These are phyloP conservation scores for Phalacrocorax aristotelis DNA, from an alignment of 2,113 vertebrate species.

Conservation along the genomic window DNA sequence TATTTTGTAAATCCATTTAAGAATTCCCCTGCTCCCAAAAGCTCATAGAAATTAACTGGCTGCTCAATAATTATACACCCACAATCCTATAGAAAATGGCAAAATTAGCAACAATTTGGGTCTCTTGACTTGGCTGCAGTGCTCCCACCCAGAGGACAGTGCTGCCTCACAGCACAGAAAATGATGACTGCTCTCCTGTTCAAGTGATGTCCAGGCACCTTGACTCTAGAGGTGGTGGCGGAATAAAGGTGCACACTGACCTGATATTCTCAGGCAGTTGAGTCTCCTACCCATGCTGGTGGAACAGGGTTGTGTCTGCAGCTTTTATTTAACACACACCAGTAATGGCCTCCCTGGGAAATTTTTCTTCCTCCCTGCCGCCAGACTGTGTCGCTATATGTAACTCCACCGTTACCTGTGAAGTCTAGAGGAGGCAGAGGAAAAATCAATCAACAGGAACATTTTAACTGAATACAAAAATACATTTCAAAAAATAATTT, in stretches of 20 bases:
- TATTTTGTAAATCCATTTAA: neutral
- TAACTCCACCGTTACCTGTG: neutral
- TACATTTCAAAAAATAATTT: neutral
- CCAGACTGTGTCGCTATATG: neutral
- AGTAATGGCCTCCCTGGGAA: neutral
- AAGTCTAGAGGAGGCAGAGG: neutral
- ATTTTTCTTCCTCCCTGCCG: neutral
- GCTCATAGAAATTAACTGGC: neutral
- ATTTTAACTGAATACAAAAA: neutral
- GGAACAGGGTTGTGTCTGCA: neutral
- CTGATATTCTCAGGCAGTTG: neutral
- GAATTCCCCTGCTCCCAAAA: neutral
- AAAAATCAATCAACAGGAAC: neutral
- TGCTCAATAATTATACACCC: neutral
- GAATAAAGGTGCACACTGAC: neutral
- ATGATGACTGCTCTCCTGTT: neutral
- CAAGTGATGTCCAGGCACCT: too few relatives aligned
- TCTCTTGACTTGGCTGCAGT: neutral
- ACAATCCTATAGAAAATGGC: neutral
- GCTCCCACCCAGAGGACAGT: neutral
- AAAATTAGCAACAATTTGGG: neutral
- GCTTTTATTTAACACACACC: neutral
- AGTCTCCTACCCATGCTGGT: neutral
- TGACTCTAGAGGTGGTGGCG: accelerated
- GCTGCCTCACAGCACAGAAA: neutral